Base-by-base conservation (phyloP, 1,140 invertebrate species). In the Drosophila arawakana region DNA sequence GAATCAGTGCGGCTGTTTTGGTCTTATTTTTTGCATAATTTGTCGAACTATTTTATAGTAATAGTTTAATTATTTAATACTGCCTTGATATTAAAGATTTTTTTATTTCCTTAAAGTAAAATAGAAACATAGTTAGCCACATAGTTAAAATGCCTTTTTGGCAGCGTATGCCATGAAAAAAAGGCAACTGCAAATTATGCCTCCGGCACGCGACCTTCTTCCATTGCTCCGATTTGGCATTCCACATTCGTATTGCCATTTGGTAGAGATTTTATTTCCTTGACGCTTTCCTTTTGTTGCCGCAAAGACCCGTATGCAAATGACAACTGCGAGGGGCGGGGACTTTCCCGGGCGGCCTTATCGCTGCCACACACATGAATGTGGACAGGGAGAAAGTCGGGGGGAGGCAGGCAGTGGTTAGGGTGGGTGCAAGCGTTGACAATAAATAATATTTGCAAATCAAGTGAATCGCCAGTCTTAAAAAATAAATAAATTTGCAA, bases 391-490 rank as follows among this genome's bases (percentile, higher is more conserved):
- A 18, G 43, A 15, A 13, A 34, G 9, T 18, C 3, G 11, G 7
- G 8, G 37, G 18, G 1, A 7, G 9, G 11, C 18, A 21, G 18
- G 18, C 18, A 21, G 18, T 21, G 18, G 18, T 21, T 21, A 21
- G 15, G 18, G 3, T 15, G n/a, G 34, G 34, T 30, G 76, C 80
- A 21, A 54, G 78, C 79, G 76, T 69, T 84, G 89, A 91, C 88
- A 91, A 91, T 91, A 91, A 91, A 91, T 91, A 91, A 91, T 91
- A 89, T 81, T 76, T 80, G 75, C 82, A 81, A 83, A 86, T 86
- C 73, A 80, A 78, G 34, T 46, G 50, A 82, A 76, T 80, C 70
- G 76, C 68, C 83, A 75, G 85, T 77, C 72, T 76, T 75, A 63
- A 70, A 73, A 54, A 35, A 37, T 54, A 72, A 67, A 62, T 65